Base-by-base conservation (phyloP, 2,113 vertebrate genomes). In the Chauna torquata region DNA sequence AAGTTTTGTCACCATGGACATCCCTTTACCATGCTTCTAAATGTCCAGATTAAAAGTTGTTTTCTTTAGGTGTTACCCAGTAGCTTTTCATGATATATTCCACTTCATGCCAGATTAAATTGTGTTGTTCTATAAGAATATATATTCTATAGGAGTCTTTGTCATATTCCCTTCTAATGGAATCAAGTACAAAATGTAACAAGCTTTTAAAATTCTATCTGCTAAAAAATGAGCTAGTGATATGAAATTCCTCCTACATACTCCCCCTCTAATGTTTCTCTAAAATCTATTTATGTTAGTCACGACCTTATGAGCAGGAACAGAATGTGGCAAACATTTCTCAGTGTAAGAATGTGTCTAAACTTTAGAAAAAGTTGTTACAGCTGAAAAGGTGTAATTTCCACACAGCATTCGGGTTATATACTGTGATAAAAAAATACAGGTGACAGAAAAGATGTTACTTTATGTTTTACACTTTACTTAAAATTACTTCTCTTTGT, bases 261-360 rank as follows among this genome's bases (percentile, higher is more conserved):
- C 97, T 95, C 97, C 98, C 88, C 98, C 97, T 92, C 74, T 69
- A 91, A 58, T 91, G 81, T 96, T 97, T 97, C 96, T 97, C 36
- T 82, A 92, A 96, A 97, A 97, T 96, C 97, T 98, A 94, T 97
- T 98, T 97, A 88, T 98, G 96, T 98, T 98, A 97, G 97, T 98
- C 98, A 98, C 76, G 90, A 98, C 95, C 96, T 96, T 91, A 91
- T 58, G 92, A 95, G 86, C 88, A 97, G 88, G 98, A 98, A 96
- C 71, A 97, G 95, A 98, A 97, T 74, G 82, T 94, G 84, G 92
- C 93, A 97, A 97, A 96, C 86, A 92, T 95, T 95, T 97, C 85
- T 92, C 75, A 92, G 22, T 22, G 27, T 87, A 82, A 95, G 62
- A 58, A 59, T 90, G 45, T 78, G 75, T 95, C 93, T 96, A 90